phyloP scores from a whole-genome alignment of 2,888 invertebrate species.

The Mermis nigrescens region DNA sequence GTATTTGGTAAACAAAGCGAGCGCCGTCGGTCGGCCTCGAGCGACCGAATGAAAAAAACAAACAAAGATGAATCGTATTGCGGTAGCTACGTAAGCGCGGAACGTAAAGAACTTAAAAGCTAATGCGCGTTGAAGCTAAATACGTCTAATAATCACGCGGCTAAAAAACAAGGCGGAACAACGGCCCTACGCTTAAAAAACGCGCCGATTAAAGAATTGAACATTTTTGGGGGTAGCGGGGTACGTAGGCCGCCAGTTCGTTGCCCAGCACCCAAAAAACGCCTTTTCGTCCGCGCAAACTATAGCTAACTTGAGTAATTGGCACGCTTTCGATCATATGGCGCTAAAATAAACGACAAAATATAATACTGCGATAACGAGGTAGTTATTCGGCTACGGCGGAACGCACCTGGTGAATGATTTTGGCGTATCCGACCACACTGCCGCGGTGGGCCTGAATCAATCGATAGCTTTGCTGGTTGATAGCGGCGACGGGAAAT shows the following conservation, averaged over 20 bases:
- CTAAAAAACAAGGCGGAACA: no score
- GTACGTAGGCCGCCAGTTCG: slow-evolving; percentile 26
- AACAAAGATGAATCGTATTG: no score
- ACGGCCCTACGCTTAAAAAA: no score
- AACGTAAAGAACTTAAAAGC: no score
- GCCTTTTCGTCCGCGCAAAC: slow-evolving; percentile 13
- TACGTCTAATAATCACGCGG: no score
- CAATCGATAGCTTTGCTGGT: slow-evolving; percentile 25
- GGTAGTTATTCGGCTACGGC: not conserved
- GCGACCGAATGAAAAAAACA: no score
- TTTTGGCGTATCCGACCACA: slow-evolving; percentile 24
- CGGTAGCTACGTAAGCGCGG: no score
- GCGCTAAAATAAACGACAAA: slow-evolving; percentile 23
- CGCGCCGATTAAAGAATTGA: no score
- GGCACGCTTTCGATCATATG: slow-evolving; percentile 26
- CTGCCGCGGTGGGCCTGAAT: slow-evolving; percentile 27
- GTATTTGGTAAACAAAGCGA: no score
- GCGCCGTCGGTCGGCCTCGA: no score
- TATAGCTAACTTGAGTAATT: slow-evolving; percentile 22
- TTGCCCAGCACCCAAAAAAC: slow-evolving; percentile 30
- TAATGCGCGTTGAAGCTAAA: no score
- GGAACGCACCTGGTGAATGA: slow-evolving; percentile 16
- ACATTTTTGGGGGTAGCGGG: slow-evolving; percentile 30
- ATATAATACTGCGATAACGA: no score
- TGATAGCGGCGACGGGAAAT: slow-evolving; percentile 24